phyloP scores from a whole-genome alignment of 1,140 invertebrate genomes.

The Triops cancriformis region DNA sequence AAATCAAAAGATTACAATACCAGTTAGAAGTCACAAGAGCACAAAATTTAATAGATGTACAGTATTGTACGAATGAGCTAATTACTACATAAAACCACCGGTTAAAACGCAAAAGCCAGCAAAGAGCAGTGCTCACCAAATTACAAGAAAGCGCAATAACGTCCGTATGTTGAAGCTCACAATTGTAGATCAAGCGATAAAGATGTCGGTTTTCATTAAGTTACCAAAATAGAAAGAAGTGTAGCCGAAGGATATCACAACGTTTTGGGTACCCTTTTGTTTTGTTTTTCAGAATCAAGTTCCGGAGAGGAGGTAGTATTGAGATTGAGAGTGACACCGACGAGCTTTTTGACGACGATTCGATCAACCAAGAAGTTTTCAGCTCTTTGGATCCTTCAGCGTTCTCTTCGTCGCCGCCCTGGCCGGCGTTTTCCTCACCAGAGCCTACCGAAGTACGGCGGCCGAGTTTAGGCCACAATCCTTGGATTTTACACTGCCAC shows the following conservation, averaged over 20 bases:
- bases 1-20: neutral
- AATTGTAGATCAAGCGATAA: neutral
- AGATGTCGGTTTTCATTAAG: too few relatives aligned
- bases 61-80: too few relatives aligned
- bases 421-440: neutral
- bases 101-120: too few relatives aligned
- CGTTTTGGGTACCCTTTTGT: constrained; percentile 19
- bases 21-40: neutral
- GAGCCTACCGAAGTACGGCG: constrained; percentile 20
- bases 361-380: constrained; percentile 20
- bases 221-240: too few relatives aligned
- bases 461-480: constrained; percentile 40
- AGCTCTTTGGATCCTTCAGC: neutral
- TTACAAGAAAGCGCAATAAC: too few relatives aligned
- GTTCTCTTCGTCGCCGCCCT: neutral
- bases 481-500: constrained; percentile 51
- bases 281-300: constrained; percentile 36
- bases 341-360: constrained; percentile 36
- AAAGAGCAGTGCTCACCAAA: too few relatives aligned
- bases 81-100: too few relatives aligned
- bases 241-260: too few relatives aligned
- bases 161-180: neutral
- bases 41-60: too few relatives aligned
- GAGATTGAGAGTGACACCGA: constrained; percentile 42
- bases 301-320: constrained; percentile 41